Evolutionary conservation across 2,113 vertebrate species (phyloP), one percentile per base, ranked within the genome.

Genomic region (Ptychochromis oligacanthus): DNA sequence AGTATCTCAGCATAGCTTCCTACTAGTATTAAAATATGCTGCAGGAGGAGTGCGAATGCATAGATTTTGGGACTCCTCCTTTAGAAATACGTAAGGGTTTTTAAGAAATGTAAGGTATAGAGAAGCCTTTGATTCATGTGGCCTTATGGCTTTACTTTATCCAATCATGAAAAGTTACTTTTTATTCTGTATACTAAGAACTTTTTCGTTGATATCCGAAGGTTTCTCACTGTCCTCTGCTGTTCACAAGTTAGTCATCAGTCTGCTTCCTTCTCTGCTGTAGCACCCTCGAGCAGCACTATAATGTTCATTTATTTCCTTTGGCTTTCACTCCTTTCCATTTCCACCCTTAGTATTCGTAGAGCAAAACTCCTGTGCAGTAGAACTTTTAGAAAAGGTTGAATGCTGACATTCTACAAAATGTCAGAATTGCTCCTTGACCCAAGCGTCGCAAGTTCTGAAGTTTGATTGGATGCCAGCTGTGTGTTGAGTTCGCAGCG

Each of bases 391-490:
- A 88, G 82, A 93, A 93, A 93, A 88, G 89, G 84, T 92, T 94
- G 87, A 84, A 88, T 49, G 56, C 80, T 88, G 93, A 88, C 90
- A 92, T 91, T 92, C 89, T 90, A 87, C 79, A 84, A 93, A 93
- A 93, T 91, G 89, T 89, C 92, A 91, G 83, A 92, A 87, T 82
- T 88, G 90, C 91, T 92, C 91, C 88, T 91, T 93, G 93, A 94
- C 93, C 93, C 81, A 10, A 55, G 74, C 79, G 17, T 64, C 38
- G 81, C 46, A 22, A 31, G 61, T 80, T 89, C 86, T 89, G 87
- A 61, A 7, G 79, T 85, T 81, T 93, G 93, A 95, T 94, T 95
- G 93, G 94, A 91, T 83, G 80, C 75, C 40, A 89, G 86, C 88
- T 87, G 90, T 59, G 78, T 80, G 88, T 86, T 14, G 82, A 83